phyloP scores from a whole-genome alignment of 2,888 invertebrate species.

The Siphlonurus alternatus region DNA sequence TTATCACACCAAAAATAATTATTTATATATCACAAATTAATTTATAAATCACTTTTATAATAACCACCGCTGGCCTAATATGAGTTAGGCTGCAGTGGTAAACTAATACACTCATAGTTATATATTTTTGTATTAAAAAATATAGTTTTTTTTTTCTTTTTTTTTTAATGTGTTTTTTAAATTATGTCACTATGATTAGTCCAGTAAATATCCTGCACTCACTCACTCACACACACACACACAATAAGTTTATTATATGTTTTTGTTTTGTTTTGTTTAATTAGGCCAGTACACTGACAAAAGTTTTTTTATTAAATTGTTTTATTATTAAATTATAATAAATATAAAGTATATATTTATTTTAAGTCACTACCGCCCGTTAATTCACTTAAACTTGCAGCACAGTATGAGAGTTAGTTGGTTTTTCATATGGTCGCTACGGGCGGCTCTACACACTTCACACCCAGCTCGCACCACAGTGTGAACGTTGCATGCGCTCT shows the following conservation, averaged over 20 bases:
- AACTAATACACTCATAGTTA: neutral
- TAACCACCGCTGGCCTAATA: neutral
- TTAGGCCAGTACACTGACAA: neutral
- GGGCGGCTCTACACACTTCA: neutral
- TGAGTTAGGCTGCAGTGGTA: neutral
- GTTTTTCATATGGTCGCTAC: too few species aligned
- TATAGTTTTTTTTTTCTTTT: neutral
- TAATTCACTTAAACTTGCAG: too few species aligned
- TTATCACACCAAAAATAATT: too few species aligned
- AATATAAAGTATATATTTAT: too few species aligned
- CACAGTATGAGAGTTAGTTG: too few species aligned
- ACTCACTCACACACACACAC: neutral
- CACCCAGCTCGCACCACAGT: neutral
- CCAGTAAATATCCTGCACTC: too few species aligned
- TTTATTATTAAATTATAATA: too few species aligned
- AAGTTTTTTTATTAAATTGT: too few species aligned
- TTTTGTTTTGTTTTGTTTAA: neutral
- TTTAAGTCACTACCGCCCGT: too few species aligned
- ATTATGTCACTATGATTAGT: too few species aligned
- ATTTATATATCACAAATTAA: neutral
- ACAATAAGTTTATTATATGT: neutral
- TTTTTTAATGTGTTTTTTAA: too few species aligned
- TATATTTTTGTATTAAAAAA: neutral
- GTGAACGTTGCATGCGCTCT: neutral
- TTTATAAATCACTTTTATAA: neutral